These are phyloP conservation scores for Magallana angulata DNA, from an alignment of 1,140 invertebrate species.

Conservation along the genomic window DNA sequence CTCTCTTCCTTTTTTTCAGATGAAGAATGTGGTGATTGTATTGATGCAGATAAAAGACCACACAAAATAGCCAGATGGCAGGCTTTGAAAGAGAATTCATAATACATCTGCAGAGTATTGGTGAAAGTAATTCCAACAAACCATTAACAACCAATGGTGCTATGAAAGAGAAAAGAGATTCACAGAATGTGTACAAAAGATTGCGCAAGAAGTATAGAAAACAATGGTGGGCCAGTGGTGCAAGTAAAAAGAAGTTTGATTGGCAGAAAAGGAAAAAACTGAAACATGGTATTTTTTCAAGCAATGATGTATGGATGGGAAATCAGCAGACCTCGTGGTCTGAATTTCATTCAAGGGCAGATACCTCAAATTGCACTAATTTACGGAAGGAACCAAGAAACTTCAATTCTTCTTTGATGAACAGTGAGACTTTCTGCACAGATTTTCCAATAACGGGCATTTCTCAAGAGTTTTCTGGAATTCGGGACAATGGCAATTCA, in stretches of 20 bases:
- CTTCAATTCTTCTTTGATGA: conserved; percentile 10
- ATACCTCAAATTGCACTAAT: neutral
- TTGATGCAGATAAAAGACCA: neutral
- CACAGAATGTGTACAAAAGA: conserved; percentile 1
- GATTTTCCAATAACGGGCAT: conserved; percentile 58
- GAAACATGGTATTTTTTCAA: neutral
- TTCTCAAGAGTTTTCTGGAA: conserved; percentile 51
- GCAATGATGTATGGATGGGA: neutral
- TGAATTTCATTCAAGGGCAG: neutral
- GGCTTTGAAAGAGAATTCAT: conserved; percentile 38
- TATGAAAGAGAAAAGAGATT: neutral
- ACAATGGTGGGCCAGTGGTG: neutral
- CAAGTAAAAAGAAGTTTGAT: conserved; percentile 21
- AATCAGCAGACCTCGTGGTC: conserved; percentile 30
- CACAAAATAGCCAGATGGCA: neutral
- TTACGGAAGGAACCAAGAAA: conserved; percentile 6
- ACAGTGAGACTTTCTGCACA: conserved; percentile 42
- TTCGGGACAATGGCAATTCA: conserved; percentile 56
- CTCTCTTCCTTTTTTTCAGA: neutral
- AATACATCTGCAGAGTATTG: neutral
- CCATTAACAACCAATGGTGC: neutral
- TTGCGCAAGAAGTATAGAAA: conserved; percentile 27
- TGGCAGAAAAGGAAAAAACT: neutral
- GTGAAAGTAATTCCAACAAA: neutral
- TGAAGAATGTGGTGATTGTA: neutral